Evolutionary conservation across 2,888 invertebrate genomes (phyloP), one percentile per base, ranked within the genome.

Genomic region (Monopis laevigella): DNA sequence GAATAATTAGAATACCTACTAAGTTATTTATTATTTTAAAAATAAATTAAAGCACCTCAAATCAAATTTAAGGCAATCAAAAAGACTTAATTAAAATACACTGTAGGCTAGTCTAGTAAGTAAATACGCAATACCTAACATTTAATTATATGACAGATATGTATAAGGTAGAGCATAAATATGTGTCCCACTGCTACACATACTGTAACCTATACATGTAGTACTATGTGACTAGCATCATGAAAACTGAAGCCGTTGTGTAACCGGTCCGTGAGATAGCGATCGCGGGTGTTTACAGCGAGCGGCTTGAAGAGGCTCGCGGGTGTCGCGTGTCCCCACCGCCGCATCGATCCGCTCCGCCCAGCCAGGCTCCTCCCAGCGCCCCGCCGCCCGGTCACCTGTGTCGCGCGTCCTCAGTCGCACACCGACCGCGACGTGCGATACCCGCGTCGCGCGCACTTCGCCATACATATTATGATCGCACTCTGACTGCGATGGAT

Each of bases 401-500:
- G 82, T 84, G 65, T 80, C 83, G 62, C 74, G 83, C 61, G 83
- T 82, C 63, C 73, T 75, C 78, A 78, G 78, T 78, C 78, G 77
- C 78, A 71, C 62, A 65, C 74, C 72, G 75, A 72, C 75, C 77
- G 84, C 87, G 55, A 84, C 87, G 54, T 83, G 86, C 55, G 82
- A 82, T 58, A 82, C 78, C 58, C 29, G 30, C 36, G 12, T 24
- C 19, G 10, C 14, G 63, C 54, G 55, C 56, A 51, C 51, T 21
- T 29, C 40, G 40, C 40, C 21, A 36, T 14, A 24, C 26, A 14
- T 67, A 70, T 62, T 69, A 77, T 75, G 77, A 71, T 69, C 68
- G 28, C 19, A 26, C 34, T 21, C 8, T 40, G 19, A 16, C 73
- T 73, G 77, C 14, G 12, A 52, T 82, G 81, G 81, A 80, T 51